Evolutionary conservation across 2,888 invertebrate genomes (phyloP).

Genomic region (Pteria penguin): DNA sequence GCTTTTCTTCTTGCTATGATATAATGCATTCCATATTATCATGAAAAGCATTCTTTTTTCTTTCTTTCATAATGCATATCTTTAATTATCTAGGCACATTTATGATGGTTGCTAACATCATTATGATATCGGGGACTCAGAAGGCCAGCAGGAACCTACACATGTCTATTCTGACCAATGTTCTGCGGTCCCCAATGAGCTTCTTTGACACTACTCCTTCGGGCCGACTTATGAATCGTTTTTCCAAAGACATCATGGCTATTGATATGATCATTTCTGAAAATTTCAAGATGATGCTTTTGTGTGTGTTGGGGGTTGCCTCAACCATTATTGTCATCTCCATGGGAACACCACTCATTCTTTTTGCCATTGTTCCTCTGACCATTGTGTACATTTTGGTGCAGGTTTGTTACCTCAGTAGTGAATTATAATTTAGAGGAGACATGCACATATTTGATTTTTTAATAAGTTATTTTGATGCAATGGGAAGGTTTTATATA

Average conservation of each 20-base stretch:
- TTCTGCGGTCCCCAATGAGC: constrained; percentile 73
- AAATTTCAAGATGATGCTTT: constrained; percentile 57
- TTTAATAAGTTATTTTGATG: no score
- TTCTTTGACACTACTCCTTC: constrained; percentile 80
- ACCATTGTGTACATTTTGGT: constrained; percentile 77
- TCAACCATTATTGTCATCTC: constrained; percentile 77
- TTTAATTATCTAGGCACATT: constrained; percentile 42
- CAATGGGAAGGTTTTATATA: no score
- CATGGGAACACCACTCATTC: constrained; percentile 77
- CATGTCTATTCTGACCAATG: constrained; percentile 46
- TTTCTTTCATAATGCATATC: neutral
- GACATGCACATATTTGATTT: no score
- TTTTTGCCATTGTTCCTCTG: constrained; percentile 75
- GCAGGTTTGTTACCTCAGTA: constrained; percentile 79
- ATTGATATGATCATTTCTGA: constrained; percentile 67
- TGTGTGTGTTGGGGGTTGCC: constrained; percentile 62
- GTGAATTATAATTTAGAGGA: no score
- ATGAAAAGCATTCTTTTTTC: neutral
- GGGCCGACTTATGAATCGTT: constrained; percentile 79
- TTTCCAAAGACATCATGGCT: constrained; percentile 68
- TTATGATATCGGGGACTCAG: constrained; percentile 43
- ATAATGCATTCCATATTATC: no score
- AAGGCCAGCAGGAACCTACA: constrained; percentile 58
- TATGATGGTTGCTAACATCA: constrained; percentile 33
- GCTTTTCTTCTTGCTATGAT: no score